Percentiles rank a stretch among this genome's conserved stretches.
Conservation (phyloP, 2,888 invertebrate genomes). For the Spodoptera littoralis region DNA sequence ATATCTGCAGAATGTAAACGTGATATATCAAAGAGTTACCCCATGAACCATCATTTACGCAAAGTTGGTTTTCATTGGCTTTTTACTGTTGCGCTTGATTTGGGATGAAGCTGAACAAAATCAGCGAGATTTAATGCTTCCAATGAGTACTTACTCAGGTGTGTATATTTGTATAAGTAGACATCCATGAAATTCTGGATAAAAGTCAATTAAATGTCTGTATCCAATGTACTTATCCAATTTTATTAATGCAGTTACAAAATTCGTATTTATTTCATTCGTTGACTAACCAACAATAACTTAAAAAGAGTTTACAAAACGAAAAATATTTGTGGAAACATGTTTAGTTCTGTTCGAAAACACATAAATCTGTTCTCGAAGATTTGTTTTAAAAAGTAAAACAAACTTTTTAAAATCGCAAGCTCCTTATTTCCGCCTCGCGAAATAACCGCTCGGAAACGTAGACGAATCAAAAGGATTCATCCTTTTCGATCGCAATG, state of each 20-base stretch:
- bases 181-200: too few species aligned
- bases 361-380: conserved; percentile 62
- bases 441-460: conserved; percentile 59
- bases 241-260: too few species aligned
- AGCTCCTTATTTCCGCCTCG: conserved; percentile 69
- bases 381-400: conserved; percentile 72
- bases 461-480: conserved; percentile 76
- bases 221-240: too few species aligned
- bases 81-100: conserved; percentile 19
- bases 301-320: conserved; percentile 9
- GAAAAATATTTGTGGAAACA: conserved; percentile 31
- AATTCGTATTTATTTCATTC: too few species aligned
- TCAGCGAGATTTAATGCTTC: not conserved
- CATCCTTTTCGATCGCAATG: conserved; percentile 77
- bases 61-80: conserved; percentile 34
- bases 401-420: conserved; percentile 68
- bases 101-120: conserved; percentile 6
- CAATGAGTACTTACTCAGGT: too few species aligned
- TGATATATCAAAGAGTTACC: conserved; percentile 47
- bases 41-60: conserved; percentile 28
- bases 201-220: too few species aligned
- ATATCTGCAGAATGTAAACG: conserved; percentile 43
- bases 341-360: conserved; percentile 44
- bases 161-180: too few species aligned
- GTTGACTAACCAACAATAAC: not conserved